A percentile compares a stretch with the other conserved stretches of the same genome.
Evolutionary conservation across 2,797 vertebrate genomes (phyloP).

Genomic region (Clangula hyemalis): DNA sequence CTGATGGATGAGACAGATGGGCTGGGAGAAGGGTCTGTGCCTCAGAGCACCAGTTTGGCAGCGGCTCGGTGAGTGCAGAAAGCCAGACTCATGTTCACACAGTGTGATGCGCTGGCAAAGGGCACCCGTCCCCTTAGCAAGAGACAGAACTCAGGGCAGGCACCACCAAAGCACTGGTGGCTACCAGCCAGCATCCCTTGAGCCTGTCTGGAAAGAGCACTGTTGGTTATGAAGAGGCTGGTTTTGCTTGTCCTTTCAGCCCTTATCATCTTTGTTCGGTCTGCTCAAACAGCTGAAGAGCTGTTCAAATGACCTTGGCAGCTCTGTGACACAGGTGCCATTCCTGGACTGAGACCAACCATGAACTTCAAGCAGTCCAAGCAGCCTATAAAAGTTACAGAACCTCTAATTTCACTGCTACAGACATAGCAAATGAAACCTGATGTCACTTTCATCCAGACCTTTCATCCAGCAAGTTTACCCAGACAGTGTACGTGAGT

Average conservation of each 20-base stretch:
- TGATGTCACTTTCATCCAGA: neutral
- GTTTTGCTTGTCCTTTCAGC: neutral
- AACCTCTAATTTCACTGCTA: neutral
- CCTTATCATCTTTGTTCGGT: neutral
- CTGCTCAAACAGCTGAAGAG: neutral
- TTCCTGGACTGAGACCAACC: neutral
- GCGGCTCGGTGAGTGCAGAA: neutral
- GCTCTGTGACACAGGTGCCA: neutral
- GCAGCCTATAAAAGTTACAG: neutral
- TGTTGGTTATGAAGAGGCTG: neutral
- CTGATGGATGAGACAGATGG: neutral
- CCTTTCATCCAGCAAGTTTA: neutral
- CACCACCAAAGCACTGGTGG: neutral
- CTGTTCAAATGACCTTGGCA: neutral
- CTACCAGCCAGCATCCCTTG: neutral
- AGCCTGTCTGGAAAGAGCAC: neutral
- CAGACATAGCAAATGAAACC: neutral
- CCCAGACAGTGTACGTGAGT: neutral
- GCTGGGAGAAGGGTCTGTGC: neutral
- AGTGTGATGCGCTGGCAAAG: slow-evolving; percentile 1
- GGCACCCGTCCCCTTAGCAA: neutral
- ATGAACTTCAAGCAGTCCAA: neutral
- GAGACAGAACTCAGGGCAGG: neutral
- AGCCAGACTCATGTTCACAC: neutral
- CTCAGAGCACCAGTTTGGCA: neutral